Percentiles rank a stretch among this genome's conserved stretches.
phyloP scores from a whole-genome alignment of 2,113 vertebrate genomes.

The Paradoxurus hermaphroditus region DNA sequence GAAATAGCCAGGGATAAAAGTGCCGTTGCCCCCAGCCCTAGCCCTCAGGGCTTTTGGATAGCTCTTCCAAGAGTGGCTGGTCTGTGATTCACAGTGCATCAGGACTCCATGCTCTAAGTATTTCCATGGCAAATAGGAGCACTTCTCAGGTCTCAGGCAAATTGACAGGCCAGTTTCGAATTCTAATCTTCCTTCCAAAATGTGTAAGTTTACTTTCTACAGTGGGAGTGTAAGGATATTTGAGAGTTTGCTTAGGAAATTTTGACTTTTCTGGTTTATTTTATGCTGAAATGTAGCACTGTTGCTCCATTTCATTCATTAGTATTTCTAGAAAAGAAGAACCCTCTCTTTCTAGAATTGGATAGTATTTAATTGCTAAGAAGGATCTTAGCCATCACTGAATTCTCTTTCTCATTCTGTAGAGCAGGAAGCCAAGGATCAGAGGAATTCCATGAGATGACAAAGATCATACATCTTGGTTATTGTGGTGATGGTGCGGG shows the following conservation, averaged over 20 bases:
- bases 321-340: neutral
- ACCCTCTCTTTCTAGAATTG: neutral
- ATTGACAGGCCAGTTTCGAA: neutral
- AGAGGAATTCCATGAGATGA: neutral
- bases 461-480: neutral
- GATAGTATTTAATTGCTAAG: neutral
- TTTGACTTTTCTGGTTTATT: neutral
- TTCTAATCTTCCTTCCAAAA: neutral
- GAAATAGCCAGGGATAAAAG: neutral
- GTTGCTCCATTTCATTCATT: neutral
- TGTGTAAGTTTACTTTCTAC: neutral
- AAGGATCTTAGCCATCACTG: neutral
- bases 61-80: neutral
- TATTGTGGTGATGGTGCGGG: neutral
- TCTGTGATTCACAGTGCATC: neutral
- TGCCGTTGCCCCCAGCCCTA: neutral
- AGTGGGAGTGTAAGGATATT: neutral
- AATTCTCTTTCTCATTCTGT: neutral
- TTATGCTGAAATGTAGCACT: neutral
- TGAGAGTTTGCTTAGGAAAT: neutral
- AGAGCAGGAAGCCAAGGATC: neutral
- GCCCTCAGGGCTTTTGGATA: neutral
- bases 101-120: neutral
- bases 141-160: neutral
- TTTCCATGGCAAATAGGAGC: neutral